Evolutionary conservation across 2,888 invertebrate species (phyloP).

Genomic region (Drosophila vallismaia): DNA sequence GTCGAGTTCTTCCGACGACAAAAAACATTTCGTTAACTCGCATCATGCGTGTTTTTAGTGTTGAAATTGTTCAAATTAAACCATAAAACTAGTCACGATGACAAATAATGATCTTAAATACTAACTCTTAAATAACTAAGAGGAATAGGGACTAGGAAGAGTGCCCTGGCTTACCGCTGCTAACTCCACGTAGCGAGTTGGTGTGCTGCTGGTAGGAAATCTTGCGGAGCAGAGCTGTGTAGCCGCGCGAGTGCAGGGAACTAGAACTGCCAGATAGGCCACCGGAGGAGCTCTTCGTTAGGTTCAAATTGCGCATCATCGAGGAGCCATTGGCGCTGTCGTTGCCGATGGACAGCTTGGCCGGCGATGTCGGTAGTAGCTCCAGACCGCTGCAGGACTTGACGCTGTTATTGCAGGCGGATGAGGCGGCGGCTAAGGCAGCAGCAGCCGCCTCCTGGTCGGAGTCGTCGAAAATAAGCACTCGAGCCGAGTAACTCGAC

Average conservation of each 20-base stretch:
- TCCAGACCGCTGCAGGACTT: slow-evolving; percentile 67
- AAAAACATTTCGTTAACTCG: background rate
- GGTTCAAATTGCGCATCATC: slow-evolving; percentile 75
- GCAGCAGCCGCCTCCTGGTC: slow-evolving; percentile 84
- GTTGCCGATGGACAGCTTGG: slow-evolving; percentile 56
- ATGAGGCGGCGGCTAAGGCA: slow-evolving; percentile 32
- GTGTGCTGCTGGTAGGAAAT: slow-evolving; percentile 84
- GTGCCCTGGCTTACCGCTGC: slow-evolving; percentile 81
- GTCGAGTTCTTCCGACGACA: background rate
- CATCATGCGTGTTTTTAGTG: background rate
- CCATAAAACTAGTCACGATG: too few species aligned
- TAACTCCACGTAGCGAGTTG: slow-evolving; percentile 80
- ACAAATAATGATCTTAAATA: background rate
- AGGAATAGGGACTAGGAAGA: too few species aligned
- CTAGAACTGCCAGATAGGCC: slow-evolving; percentile 82
- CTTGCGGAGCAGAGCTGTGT: slow-evolving; percentile 80
- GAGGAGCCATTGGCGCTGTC: slow-evolving; percentile 68
- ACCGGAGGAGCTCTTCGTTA: slow-evolving; percentile 82
- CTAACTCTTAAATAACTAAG: too few species aligned
- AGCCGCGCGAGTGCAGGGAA: slow-evolving; percentile 81
- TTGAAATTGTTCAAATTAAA: too few species aligned
- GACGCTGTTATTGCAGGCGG: slow-evolving; percentile 29
- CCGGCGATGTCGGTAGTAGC: slow-evolving; percentile 69
- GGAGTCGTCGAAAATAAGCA: slow-evolving; percentile 90
- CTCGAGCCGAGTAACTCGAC: slow-evolving; percentile 89